These are phyloP conservation scores for Axea sp. DNA, from an alignment of 2,888 invertebrate species.

Conservation along the genomic window DNA sequence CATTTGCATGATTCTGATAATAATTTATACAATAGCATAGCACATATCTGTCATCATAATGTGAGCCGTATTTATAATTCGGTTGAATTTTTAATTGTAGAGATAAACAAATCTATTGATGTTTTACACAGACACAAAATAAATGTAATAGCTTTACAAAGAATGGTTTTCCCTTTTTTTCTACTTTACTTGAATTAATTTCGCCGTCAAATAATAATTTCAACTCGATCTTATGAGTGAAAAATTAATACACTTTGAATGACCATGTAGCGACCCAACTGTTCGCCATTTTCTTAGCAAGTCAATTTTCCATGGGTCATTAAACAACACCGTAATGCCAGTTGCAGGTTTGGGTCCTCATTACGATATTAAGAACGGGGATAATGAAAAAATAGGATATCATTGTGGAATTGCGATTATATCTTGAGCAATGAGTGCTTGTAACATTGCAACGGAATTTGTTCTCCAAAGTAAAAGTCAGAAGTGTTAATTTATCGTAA, in stretches of 20 bases:
- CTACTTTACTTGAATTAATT: neutral
- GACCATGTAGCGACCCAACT: no score
- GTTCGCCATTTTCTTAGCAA: conserved; percentile 11
- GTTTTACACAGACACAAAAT: no score
- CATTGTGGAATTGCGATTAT: conserved; percentile 35
- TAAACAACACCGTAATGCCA: conserved; percentile 1
- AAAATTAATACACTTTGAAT: no score
- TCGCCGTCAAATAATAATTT: neutral
- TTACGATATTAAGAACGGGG: conserved; percentile 18
- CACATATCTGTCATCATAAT: neutral
- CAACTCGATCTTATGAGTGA: no score
- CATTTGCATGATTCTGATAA: neutral
- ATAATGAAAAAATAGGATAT: conserved; percentile 13
- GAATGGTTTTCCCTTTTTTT: neutral
- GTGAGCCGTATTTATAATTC: neutral
- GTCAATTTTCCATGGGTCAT: conserved; percentile 17
- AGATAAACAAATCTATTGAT: no score
- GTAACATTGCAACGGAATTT: conserved; percentile 15
- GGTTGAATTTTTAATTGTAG: neutral
- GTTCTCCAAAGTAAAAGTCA: conserved; percentile 16
- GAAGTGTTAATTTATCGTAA: conserved; percentile 70
- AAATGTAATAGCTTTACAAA: neutral
- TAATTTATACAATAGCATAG: neutral
- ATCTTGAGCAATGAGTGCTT: conserved; percentile 13
- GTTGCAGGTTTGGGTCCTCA: neutral